Evolutionary conservation across 2,797 vertebrate genomes (phyloP).

Genomic region (Pteronotus mesoamericanus): DNA sequence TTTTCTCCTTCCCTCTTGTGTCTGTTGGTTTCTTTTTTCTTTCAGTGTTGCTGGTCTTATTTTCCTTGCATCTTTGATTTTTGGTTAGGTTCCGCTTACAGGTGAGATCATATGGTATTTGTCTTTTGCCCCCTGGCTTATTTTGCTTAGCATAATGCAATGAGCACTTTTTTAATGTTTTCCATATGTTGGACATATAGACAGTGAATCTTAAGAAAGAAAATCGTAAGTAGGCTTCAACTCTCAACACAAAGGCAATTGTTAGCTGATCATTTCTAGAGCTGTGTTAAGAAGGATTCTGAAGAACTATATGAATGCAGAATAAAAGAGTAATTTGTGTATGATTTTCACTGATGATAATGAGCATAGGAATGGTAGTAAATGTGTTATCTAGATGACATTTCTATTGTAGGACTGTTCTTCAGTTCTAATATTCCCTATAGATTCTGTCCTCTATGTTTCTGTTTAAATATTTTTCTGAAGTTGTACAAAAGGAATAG

Average conservation of each 20-base stretch:
- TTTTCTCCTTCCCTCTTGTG: no score
- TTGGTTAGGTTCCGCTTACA: no score
- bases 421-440: not conserved
- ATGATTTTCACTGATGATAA: not conserved
- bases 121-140: no score
- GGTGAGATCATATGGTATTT: no score
- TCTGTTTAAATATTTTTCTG: not conserved
- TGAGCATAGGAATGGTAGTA: not conserved
- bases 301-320: not conserved
- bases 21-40: no score
- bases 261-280: not conserved
- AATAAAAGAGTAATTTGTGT: not conserved
- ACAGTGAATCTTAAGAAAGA: not conserved
- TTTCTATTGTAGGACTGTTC: not conserved
- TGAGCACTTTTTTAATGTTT: not conserved
- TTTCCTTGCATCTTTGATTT: no score
- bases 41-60: no score
- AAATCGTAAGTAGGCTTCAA: not conserved
- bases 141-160: no score
- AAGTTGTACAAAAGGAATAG: not conserved
- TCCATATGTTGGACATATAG: not conserved
- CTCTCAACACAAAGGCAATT: not conserved
- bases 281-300: not conserved
- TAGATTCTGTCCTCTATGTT: not conserved
- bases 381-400: not conserved